These are phyloP conservation scores for Ophioninae sp. DNA, from an alignment of 2,888 invertebrate genomes.

Conservation along the genomic window DNA sequence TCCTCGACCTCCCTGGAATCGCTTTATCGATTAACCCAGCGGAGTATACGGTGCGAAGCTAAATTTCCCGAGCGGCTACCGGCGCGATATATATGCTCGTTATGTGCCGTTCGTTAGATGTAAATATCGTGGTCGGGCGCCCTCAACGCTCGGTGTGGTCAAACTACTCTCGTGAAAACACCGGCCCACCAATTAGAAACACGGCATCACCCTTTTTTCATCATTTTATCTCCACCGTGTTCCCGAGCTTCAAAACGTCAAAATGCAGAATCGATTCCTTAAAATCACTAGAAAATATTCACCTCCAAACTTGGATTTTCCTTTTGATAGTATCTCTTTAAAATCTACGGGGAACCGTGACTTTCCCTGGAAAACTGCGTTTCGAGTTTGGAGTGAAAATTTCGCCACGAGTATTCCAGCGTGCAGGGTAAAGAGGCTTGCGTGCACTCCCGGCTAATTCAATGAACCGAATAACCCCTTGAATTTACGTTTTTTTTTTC, in stretches of 20 bases:
- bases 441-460: slow-evolving; percentile 7
- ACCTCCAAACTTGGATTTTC: too few species aligned
- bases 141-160: neutral
- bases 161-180: slow-evolving; percentile 24
- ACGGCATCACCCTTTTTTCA: neutral
- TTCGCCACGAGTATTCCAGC: neutral
- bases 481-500: neutral
- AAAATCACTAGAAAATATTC: too few species aligned
- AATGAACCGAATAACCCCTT: slow-evolving; percentile 5
- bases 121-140: slow-evolving; percentile 28
- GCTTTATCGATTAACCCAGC: slow-evolving; percentile 52
- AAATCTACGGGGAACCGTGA: neutral
- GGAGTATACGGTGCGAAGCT: slow-evolving; percentile 31
- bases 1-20: slow-evolving; percentile 22
- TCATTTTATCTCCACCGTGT: neutral
- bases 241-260: neutral
- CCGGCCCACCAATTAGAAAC: slow-evolving; percentile 11
- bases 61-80: slow-evolving; percentile 45
- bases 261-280: too few species aligned
- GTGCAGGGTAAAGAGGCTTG: neutral
- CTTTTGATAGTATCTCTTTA: too few species aligned
- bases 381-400: neutral
- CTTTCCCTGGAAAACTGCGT: neutral
- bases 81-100: slow-evolving; percentile 14
- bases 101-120: slow-evolving; percentile 22